These are phyloP conservation scores for Pipistrellus pygmaeus DNA, from an alignment of 2,797 vertebrate genomes.

Conservation along the genomic window DNA sequence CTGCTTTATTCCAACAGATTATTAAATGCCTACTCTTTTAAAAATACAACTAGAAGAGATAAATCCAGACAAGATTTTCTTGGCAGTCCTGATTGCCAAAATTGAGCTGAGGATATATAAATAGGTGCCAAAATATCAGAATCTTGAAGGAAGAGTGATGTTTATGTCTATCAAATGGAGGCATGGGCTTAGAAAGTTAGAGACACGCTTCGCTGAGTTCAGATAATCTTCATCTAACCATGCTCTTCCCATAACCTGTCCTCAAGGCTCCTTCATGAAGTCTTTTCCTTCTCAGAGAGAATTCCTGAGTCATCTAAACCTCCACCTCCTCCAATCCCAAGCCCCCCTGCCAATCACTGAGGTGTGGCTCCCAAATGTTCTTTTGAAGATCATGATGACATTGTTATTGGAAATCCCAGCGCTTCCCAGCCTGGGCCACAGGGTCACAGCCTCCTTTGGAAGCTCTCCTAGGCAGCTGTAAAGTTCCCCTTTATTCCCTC, in stretches of 20 bases:
- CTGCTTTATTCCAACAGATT: constrained; percentile 11
- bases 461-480: background rate
- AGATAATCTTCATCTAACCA: background rate
- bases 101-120: background rate
- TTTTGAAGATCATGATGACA: background rate
- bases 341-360: background rate
- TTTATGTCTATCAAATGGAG: background rate
- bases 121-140: background rate
- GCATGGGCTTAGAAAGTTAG: background rate
- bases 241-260: background rate
- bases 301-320: background rate
- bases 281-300: constrained; percentile 42
- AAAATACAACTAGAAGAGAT: constrained; percentile 27
- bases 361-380: background rate
- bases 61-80: constrained; percentile 24
- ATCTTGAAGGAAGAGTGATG: background rate
- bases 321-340: background rate
- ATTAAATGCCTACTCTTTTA: constrained; percentile 35
- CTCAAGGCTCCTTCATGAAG: background rate
- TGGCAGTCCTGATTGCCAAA: background rate
- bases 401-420: constrained; percentile 13
- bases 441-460: background rate
- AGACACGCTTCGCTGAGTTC: background rate
- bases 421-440: background rate
- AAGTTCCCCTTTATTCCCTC: background rate